These are phyloP conservation scores for Amblyjoppa fuscipennis DNA, from an alignment of 2,888 invertebrate genomes.

Conservation along the genomic window DNA sequence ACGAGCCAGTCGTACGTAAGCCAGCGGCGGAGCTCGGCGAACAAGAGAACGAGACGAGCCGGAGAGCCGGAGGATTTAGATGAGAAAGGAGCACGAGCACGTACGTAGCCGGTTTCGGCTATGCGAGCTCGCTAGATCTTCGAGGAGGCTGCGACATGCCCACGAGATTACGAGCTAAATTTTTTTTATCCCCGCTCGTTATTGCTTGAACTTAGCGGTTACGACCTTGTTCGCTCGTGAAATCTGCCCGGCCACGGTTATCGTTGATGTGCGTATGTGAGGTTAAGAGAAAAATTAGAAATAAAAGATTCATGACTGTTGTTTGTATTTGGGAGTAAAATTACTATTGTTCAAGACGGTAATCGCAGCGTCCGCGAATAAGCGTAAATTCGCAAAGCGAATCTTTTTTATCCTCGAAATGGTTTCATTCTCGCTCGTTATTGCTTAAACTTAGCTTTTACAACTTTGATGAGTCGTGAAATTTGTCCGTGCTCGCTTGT, in stretches of 20 bases:
- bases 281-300: too few relatives aligned
- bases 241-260: not conserved
- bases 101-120: constrained; percentile 61
- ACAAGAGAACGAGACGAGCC: constrained; percentile 26
- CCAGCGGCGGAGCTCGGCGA: not conserved
- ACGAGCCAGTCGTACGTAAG: constrained; percentile 52
- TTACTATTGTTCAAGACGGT: too few relatives aligned
- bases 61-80: constrained; percentile 50
- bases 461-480: too few relatives aligned
- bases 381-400: not conserved
- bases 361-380: not conserved
- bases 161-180: not conserved
- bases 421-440: too few relatives aligned
- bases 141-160: not conserved
- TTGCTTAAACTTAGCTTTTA: too few relatives aligned
- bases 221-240: not conserved
- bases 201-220: not conserved
- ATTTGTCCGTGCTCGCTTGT: too few relatives aligned
- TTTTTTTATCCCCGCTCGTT: not conserved
- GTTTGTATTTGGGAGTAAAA: too few relatives aligned
- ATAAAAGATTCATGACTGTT: too few relatives aligned
- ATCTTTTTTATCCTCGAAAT: too few relatives aligned
- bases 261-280: too few relatives aligned
- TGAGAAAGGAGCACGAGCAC: constrained; percentile 60
- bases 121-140: constrained; percentile 37